These are phyloP conservation scores for Epinotia demarniana DNA, from an alignment of 2,888 invertebrate species.

Conservation along the genomic window DNA sequence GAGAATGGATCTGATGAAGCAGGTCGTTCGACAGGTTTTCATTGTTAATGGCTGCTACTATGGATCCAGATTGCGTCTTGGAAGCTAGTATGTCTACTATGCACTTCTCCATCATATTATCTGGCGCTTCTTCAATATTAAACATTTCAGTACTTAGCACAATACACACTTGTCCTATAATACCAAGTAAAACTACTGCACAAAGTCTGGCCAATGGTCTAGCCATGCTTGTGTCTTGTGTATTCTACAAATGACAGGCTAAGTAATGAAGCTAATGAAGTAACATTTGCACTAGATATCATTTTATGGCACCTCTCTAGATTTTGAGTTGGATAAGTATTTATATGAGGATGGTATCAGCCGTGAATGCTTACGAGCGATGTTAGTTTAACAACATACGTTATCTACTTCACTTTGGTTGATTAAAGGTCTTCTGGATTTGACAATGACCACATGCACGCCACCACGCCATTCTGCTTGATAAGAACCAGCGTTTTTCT, in stretches of 20 bases:
- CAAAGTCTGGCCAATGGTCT: not conserved
- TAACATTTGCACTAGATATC: not conserved
- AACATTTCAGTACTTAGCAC: not conserved
- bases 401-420: constrained; percentile 5
- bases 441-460: too few species aligned
- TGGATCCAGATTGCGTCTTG: not conserved
- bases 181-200: not conserved
- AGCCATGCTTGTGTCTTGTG: not conserved
- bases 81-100: constrained; percentile 28
- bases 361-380: too few species aligned
- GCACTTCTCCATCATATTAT: constrained; percentile 20
- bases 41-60: constrained; percentile 13
- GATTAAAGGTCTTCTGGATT: not conserved
- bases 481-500: too few species aligned
- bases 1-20: constrained; percentile 17
- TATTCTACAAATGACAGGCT: not conserved
- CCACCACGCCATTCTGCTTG: too few species aligned
- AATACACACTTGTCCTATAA: constrained; percentile 1
- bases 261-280: not conserved
- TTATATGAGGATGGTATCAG: not conserved
- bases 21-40: constrained; percentile 6
- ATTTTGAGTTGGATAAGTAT: not conserved
- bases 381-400: not conserved
- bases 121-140: not conserved
- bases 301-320: not conserved